A percentile compares a stretch with the other conserved stretches of the same genome.
Evolutionary conservation across 2,797 vertebrate genomes (phyloP).

Genomic region (Oreochromis mossambicus): DNA sequence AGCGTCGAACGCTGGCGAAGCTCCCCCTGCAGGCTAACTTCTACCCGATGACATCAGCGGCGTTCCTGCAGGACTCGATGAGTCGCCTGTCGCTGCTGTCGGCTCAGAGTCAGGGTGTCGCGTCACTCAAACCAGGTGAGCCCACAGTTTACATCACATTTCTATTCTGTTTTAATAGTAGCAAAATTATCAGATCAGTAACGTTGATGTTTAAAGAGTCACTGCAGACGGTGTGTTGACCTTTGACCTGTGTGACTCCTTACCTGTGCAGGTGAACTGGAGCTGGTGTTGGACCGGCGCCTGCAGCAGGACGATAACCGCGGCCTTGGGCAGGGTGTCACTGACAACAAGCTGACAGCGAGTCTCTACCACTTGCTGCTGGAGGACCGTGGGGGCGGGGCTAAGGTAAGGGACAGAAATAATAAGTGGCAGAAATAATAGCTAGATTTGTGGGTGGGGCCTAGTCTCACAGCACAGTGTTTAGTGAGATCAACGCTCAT

Average conservation of each 20-base stretch:
- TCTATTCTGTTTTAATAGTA: background rate
- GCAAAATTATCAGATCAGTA: background rate
- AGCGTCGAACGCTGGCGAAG: constrained; percentile 81
- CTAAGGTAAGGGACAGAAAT: constrained; percentile 2
- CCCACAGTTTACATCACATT: background rate
- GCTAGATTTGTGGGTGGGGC: background rate
- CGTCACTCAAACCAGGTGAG: constrained; percentile 71
- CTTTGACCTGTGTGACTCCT: background rate
- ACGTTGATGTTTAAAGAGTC: background rate
- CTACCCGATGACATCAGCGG: constrained; percentile 88
- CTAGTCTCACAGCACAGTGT: background rate
- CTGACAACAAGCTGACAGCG: constrained; percentile 90
- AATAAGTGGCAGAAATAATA: background rate
- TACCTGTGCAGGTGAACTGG: constrained; percentile 82
- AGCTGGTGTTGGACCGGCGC: constrained; percentile 90
- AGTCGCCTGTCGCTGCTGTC: constrained; percentile 82
- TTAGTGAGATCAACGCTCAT: background rate
- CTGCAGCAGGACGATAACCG: constrained; percentile 95
- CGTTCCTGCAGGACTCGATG: constrained; percentile 81
- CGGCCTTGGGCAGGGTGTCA: constrained; percentile 89
- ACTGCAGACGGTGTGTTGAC: background rate
- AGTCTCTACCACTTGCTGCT: constrained; percentile 84
- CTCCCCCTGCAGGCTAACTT: constrained; percentile 92
- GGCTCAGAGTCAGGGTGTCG: constrained; percentile 85
- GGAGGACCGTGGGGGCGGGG: constrained; percentile 73